Evolutionary conservation across 2,888 invertebrate genomes (phyloP).

Genomic region (Margaritifera margaritifera): DNA sequence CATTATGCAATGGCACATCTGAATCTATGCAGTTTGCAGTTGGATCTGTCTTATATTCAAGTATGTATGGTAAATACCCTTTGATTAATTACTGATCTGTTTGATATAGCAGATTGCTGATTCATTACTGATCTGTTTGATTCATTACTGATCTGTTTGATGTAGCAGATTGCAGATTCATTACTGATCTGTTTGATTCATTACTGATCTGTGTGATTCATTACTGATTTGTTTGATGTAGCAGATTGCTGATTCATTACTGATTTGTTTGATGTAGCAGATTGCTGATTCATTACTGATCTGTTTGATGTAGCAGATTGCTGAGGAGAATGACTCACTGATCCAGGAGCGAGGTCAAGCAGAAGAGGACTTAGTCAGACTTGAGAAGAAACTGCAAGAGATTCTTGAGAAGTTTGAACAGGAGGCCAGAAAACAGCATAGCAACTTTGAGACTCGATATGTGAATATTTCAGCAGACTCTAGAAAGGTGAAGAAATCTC

Average conservation of each 20-base stretch:
- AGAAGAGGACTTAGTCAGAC: slow-evolving; percentile 53
- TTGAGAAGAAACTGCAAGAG: slow-evolving; percentile 58
- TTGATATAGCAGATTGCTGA: slow-evolving; percentile 48
- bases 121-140: too few relatives aligned
- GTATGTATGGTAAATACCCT: too few relatives aligned
- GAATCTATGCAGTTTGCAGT: too few relatives aligned
- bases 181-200: not conserved
- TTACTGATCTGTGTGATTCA: too few relatives aligned
- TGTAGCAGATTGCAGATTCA: slow-evolving; percentile 47
- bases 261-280: slow-evolving; percentile 28
- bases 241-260: slow-evolving; percentile 42
- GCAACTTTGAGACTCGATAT: slow-evolving; percentile 41
- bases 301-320: slow-evolving; percentile 36
- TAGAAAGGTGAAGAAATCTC: slow-evolving; percentile 39
- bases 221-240: slow-evolving; percentile 11
- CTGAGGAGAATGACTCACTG: slow-evolving; percentile 54
- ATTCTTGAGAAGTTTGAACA: slow-evolving; percentile 55
- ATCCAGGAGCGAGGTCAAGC: slow-evolving; percentile 48
- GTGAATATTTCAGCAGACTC: slow-evolving; percentile 43
- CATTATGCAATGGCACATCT: too few relatives aligned
- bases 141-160: not conserved
- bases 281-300: slow-evolving; percentile 24
- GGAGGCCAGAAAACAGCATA: slow-evolving; percentile 47
- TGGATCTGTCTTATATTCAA: too few relatives aligned
- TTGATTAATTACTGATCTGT: not conserved